Evolutionary conservation across 37 sponge, comb jelly and placozoan species (phyloP), one percentile per base, ranked within the genome.

Genomic region (Spongilla lacustris): DNA sequence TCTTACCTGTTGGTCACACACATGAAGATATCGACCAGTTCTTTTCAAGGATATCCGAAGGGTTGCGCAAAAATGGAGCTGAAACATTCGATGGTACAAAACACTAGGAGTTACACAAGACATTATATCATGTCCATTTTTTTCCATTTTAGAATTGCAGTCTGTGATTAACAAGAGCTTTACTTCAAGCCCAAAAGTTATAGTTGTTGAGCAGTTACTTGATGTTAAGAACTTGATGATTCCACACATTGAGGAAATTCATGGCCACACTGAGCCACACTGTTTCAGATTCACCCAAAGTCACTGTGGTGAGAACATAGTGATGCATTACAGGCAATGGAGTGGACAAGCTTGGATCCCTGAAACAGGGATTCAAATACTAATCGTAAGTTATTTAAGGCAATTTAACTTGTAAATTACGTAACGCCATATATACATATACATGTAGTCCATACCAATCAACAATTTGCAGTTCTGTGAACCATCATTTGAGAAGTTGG

Each of bases 1-100:
- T 85, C 34, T 46, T 85, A 28, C 86, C 86, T 32, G 86, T 85
- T n/a, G 86, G 86, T 30, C 87, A 79, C 66, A 86, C 87, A 5
- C 80, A 86, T 24, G 81, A 79, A 73, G 87, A 86, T 71, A 74
- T 79, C 5, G 87, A 86, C 25, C 87, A 86, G 71, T 27, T 86
- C 31, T 86, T 86, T 71, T 86, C 87, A 11, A 78, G 74, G 68
- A 72, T 86, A 22, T 68, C 74, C 38, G 73, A 78, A 36, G 36
- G 37, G 30, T 28, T 85, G 24, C 76, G 74, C 27, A 85, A 71
- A 41, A 32, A 21, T 33, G 82, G 82, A 71, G 48, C 66, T 71
- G 82, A 82, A 11, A 71, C 82, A 70, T 29, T 82, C n/a, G 10
- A 22, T 37, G 82, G 82, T 82, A 36, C 41, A 41, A 41, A 74